Evolutionary conservation across 2,797 vertebrate species (phyloP).

Genomic region (Gadopsis bispinosus): DNA sequence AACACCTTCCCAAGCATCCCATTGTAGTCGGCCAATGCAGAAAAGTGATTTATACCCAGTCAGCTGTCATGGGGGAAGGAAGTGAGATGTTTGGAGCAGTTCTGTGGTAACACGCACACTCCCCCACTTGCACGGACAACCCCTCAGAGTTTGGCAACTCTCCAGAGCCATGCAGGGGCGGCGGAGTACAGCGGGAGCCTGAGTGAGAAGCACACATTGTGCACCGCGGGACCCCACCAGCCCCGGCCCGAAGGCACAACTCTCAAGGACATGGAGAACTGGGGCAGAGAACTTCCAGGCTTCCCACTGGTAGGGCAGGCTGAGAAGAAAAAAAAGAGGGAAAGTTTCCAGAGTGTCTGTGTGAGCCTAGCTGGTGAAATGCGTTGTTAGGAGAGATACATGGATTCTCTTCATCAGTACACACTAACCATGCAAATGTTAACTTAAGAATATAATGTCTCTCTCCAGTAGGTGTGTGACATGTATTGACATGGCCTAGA

Average conservation of each 20-base stretch:
- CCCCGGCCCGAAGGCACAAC: conserved; percentile 86
- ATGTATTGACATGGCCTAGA: conserved; percentile 3
- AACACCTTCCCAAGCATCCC: conserved; percentile 63
- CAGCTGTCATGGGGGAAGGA: conserved; percentile 58
- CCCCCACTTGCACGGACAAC: conserved; percentile 73
- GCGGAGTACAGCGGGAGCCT: conserved; percentile 81
- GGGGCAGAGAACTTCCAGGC: conserved; percentile 85
- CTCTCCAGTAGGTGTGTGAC: neutral
- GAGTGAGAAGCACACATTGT: conserved; percentile 86
- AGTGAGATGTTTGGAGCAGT: conserved; percentile 69
- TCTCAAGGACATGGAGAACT: conserved; percentile 89
- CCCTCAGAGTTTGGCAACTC: conserved; percentile 86
- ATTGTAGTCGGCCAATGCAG: conserved; percentile 64
- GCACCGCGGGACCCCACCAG: conserved; percentile 85
- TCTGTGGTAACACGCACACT: conserved; percentile 53
- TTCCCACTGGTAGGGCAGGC: conserved; percentile 80
- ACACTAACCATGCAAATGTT: conserved; percentile 35
- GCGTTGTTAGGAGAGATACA: conserved; percentile 37
- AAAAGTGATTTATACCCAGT: conserved; percentile 77
- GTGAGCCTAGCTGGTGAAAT: conserved; percentile 42
- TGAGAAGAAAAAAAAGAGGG: conserved; percentile 64
- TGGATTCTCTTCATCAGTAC: conserved; percentile 36
- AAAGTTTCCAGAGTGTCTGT: conserved; percentile 73
- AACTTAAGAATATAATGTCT: neutral
- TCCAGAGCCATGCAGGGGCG: conserved; percentile 84